Percentiles rank a stretch among this genome's conserved stretches.
These are phyloP conservation scores for Ruditapes philippinarum DNA, from an alignment of 1,140 invertebrate genomes.

Conservation along the genomic window DNA sequence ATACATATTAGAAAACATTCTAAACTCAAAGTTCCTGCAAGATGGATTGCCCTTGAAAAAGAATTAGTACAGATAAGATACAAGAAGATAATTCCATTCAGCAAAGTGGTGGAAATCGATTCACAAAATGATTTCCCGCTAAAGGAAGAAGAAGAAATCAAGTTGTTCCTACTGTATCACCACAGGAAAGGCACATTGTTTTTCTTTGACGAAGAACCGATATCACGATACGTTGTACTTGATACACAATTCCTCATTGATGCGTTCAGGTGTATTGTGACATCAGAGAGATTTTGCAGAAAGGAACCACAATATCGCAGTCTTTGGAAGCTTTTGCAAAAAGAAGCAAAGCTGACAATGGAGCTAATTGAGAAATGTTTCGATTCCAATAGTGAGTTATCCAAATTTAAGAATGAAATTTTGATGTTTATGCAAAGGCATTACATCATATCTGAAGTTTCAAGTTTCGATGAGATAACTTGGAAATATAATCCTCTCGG, in stretches of 20 bases:
- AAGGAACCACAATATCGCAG: neutral
- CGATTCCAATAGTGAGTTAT: neutral
- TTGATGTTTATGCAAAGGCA: slow-evolving; percentile 36
- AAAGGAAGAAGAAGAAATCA: neutral
- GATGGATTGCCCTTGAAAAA: neutral
- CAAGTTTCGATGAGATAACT: neutral
- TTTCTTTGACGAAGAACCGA: slow-evolving; percentile 36
- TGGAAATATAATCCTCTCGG: neutral
- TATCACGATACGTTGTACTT: neutral
- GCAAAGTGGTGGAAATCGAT: neutral
- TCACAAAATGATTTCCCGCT: neutral
- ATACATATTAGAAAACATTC: neutral
- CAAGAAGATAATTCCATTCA: neutral
- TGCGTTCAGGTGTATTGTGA: slow-evolving; percentile 33
- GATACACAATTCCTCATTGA: slow-evolving; percentile 49
- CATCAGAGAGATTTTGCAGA: slow-evolving; percentile 17
- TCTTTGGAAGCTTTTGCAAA: neutral
- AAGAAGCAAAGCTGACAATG: neutral
- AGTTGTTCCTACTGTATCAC: slow-evolving; percentile 41
- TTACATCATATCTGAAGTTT: slow-evolving; percentile 25
- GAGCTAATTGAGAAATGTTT: slow-evolving; percentile 12
- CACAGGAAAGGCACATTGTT: slow-evolving; percentile 17
- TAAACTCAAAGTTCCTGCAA: neutral
- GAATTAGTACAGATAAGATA: neutral
- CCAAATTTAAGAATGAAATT: neutral